Percentiles rank a stretch among this genome's conserved stretches.
Evolutionary conservation across 2,888 invertebrate species (phyloP).

Genomic region (Drosophila fungiperda): DNA sequence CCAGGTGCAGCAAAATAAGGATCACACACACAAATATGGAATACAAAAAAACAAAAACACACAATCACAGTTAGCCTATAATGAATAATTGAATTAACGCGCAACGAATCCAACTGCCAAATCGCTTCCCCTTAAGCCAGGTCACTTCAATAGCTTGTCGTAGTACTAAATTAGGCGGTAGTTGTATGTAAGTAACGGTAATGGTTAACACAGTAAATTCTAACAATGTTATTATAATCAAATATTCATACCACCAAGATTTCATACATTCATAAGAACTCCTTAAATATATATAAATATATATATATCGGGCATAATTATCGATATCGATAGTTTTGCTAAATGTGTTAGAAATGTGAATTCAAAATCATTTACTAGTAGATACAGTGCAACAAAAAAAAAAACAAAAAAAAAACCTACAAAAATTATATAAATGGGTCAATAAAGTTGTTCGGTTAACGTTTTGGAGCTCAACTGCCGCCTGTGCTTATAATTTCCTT

Average conservation of each 20-base stretch:
- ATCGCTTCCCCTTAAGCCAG: slow-evolving; percentile 69
- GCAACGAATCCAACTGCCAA: slow-evolving; percentile 80
- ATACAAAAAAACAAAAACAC: slow-evolving; percentile 21
- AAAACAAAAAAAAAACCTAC: neutral
- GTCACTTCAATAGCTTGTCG: slow-evolving; percentile 68
- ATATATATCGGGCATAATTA: slow-evolving; percentile 17
- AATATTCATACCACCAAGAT: slow-evolving; percentile 73
- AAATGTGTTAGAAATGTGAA: slow-evolving; percentile 29
- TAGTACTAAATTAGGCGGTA: slow-evolving; percentile 61
- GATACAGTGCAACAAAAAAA: slow-evolving; percentile 13
- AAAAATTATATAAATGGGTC: neutral
- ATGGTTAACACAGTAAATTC: slow-evolving; percentile 31
- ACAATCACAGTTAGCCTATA: slow-evolving; percentile 49
- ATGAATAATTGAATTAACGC: slow-evolving; percentile 54
- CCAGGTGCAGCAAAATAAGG: slow-evolving; percentile 41
- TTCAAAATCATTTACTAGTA: slow-evolving; percentile 17
- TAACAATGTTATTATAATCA: slow-evolving; percentile 51
- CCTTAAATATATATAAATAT: neutral
- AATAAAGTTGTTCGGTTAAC: slow-evolving; percentile 1
- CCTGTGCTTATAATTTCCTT: slow-evolving; percentile 54
- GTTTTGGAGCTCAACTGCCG: slow-evolving; percentile 34
- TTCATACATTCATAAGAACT: slow-evolving; percentile 48
- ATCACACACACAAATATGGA: slow-evolving; percentile 22
- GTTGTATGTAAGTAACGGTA: slow-evolving; percentile 71
- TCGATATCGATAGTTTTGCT: slow-evolving; percentile 34